These are phyloP conservation scores for Leucoraja ocellata DNA, from an alignment of 2,797 vertebrate species.

Conservation along the genomic window DNA sequence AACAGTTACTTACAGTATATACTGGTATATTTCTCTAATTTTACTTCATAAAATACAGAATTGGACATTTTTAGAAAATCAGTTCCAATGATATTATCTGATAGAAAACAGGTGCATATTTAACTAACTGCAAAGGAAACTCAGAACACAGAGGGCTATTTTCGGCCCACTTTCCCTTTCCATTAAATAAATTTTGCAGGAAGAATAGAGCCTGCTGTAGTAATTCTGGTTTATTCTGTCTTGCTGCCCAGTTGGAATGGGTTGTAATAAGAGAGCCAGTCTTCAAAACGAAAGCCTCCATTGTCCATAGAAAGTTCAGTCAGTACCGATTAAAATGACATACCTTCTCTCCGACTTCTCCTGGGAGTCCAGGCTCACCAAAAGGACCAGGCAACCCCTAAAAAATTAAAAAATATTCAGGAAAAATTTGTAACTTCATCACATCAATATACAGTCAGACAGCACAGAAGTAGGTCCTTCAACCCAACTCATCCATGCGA, in stretches of 20 bases:
- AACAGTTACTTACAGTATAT: neutral
- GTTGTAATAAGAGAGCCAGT: slow-evolving; percentile 20
- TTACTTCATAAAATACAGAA: neutral
- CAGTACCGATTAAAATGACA: slow-evolving; percentile 40
- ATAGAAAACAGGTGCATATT: slow-evolving; percentile 32
- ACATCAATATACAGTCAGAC: no score
- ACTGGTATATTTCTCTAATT: neutral
- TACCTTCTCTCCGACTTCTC: slow-evolving; percentile 88
- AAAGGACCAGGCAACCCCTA: slow-evolving; percentile 58
- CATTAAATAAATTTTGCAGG: neutral
- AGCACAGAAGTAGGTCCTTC: no score
- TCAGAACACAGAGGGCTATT: neutral
- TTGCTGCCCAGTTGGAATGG: slow-evolving; percentile 31
- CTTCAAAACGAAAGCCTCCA: slow-evolving; percentile 31
- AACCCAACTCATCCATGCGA: no score
- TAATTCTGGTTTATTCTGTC: slow-evolving; percentile 31
- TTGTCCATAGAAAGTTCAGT: slow-evolving; percentile 34
- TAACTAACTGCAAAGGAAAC: neutral
- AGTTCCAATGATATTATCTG: neutral
- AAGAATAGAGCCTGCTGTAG: slow-evolving; percentile 1
- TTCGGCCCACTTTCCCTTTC: neutral
- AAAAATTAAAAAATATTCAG: slow-evolving; percentile 47
- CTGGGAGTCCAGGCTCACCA: slow-evolving; percentile 61
- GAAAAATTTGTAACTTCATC: slow-evolving; percentile 40
- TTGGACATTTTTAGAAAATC: neutral